Evolutionary conservation across 2,113 vertebrate species (phyloP).

Genomic region (Nipponia nippon): DNA sequence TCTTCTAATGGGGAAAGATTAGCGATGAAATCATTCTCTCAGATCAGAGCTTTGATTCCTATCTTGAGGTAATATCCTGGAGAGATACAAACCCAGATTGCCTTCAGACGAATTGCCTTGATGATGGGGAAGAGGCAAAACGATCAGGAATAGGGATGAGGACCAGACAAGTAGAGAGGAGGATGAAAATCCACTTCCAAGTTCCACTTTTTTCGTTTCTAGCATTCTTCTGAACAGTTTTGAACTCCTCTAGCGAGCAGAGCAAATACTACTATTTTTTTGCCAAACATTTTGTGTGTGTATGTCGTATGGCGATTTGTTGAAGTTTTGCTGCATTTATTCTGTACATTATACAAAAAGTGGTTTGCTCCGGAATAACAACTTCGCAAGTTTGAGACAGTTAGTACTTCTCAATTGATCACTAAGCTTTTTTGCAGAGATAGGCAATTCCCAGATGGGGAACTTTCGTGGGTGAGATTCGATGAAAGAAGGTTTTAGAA

Average conservation of each 20-base stretch:
- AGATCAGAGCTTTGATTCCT: constrained; percentile 24
- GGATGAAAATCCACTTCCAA: neutral
- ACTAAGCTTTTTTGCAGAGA: neutral
- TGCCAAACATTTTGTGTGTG: neutral
- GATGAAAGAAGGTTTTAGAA: neutral
- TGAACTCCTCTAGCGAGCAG: neutral
- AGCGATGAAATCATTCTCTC: neutral
- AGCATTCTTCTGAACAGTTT: neutral
- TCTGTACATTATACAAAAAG: neutral
- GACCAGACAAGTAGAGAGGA: neutral
- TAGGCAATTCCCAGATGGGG: neutral
- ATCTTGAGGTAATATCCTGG: constrained; percentile 43
- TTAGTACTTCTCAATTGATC: neutral
- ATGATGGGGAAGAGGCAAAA: neutral
- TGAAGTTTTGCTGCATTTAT: neutral
- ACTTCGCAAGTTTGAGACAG: neutral
- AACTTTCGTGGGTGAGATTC: neutral
- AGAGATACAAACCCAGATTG: constrained; percentile 1
- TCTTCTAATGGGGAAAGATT: neutral
- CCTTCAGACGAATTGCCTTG: neutral
- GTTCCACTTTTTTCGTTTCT: neutral
- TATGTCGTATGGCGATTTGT: neutral
- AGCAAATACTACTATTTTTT: neutral
- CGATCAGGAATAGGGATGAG: neutral
- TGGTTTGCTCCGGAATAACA: neutral